A percentile compares a stretch with the other conserved stretches of the same genome.
These are phyloP conservation scores for Ladona fulva DNA, from an alignment of 1,140 invertebrate species.

Conservation along the genomic window DNA sequence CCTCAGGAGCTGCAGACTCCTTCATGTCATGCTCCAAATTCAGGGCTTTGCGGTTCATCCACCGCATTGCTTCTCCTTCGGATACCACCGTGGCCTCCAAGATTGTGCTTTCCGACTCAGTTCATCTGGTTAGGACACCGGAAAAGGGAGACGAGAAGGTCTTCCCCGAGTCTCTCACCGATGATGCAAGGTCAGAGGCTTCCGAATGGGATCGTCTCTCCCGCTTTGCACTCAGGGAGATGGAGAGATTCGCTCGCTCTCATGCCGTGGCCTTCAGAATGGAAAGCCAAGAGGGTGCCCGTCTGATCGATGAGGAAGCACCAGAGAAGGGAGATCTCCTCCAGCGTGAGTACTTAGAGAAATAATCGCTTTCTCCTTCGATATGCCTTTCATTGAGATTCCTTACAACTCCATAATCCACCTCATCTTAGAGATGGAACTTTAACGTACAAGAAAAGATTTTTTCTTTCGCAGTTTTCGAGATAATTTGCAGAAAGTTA, in stretches of 20 bases:
- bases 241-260: slow-evolving; percentile 1
- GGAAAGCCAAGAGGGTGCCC: neutral
- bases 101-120: neutral
- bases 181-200: neutral
- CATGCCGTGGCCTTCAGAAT: neutral
- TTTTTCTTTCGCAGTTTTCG: no score
- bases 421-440: no score
- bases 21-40: neutral
- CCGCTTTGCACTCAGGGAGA: neutral
- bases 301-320: neutral
- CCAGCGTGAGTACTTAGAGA: neutral
- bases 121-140: neutral
- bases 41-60: neutral
- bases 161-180: neutral
- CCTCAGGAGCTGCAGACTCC: neutral
- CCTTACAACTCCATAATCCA: no score
- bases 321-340: neutral
- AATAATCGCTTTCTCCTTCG: no score
- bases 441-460: no score
- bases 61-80: neutral
- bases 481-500: no score
- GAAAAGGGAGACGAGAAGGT: neutral
- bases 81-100: neutral
- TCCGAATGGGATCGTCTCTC: neutral
- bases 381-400: no score